These are phyloP conservation scores for Agrotis clavis DNA, from an alignment of 2,888 invertebrate genomes.

Conservation along the genomic window DNA sequence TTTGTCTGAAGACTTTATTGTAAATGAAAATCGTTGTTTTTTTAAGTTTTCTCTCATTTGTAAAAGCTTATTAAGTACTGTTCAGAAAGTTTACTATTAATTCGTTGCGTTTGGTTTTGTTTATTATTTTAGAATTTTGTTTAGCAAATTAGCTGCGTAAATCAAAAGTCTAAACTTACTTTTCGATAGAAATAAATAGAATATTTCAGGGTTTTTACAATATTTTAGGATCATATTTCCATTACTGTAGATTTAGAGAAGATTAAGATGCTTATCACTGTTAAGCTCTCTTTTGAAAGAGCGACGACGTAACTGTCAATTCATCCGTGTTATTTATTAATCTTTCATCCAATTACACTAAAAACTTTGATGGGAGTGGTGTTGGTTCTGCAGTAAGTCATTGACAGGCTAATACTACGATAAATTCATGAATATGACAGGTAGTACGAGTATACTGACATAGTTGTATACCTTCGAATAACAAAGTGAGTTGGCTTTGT, in stretches of 20 bases:
- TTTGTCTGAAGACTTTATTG: conserved; percentile 54
- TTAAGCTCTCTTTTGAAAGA: conserved; percentile 4
- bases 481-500: conserved; percentile 47
- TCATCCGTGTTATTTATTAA: conserved; percentile 18
- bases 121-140: conserved; percentile 41
- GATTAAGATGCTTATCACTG: conserved; percentile 6
- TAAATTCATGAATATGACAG: conserved; percentile 56
- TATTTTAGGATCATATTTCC: background rate
- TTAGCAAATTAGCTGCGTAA: conserved; percentile 17
- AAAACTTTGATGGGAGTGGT: conserved; percentile 32
- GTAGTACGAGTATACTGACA: conserved; percentile 30
- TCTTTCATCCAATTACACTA: conserved; percentile 21
- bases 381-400: conserved; percentile 31
- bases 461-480: conserved; percentile 47
- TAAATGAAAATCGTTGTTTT: conserved; percentile 54
- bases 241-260: background rate
- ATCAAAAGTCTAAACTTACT: conserved; percentile 19
- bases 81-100: conserved; percentile 58
- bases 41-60: conserved; percentile 52
- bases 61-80: conserved; percentile 44
- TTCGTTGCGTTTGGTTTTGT: conserved; percentile 52
- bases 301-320: conserved; percentile 2
- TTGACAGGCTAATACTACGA: conserved; percentile 47
- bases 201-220: background rate
- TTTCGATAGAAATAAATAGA: background rate